These are phyloP conservation scores for Hyposoter didymator DNA, from an alignment of 2,888 invertebrate species.

Conservation along the genomic window DNA sequence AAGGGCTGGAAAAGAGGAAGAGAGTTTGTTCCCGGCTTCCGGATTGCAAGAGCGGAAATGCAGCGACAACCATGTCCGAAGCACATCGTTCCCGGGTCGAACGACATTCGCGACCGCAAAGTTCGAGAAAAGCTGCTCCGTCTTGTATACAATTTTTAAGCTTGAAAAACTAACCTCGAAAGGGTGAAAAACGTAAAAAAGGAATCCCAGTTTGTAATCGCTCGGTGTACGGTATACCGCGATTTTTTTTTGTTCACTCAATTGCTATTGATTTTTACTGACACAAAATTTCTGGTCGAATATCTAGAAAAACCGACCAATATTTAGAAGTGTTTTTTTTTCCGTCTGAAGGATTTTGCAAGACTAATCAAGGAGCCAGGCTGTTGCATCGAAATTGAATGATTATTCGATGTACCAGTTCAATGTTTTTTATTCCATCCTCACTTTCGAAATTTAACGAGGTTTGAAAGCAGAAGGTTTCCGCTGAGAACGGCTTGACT, in stretches of 20 bases:
- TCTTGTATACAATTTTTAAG: conserved; percentile 18
- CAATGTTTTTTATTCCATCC: background rate
- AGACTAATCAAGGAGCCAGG: background rate
- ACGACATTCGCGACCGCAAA: conserved; percentile 61
- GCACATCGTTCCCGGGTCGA: conserved; percentile 49
- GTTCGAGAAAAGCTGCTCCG: conserved; percentile 52
- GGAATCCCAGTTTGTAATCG: background rate
- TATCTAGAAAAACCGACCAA: background rate
- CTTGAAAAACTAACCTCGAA: conserved; percentile 1
- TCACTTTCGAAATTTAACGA: background rate
- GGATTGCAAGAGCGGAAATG: conserved; percentile 75
- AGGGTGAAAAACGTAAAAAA: background rate
- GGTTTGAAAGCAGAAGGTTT: background rate
- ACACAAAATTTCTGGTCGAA: background rate
- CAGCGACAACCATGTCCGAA: conserved; percentile 70
- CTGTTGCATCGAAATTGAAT: background rate
- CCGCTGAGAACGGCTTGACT: background rate
- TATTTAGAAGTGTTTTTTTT: background rate
- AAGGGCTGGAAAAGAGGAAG: conserved; percentile 4
- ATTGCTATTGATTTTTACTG: background rate
- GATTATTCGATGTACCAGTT: background rate
- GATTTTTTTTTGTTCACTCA: background rate
- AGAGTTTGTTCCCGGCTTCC: conserved; percentile 68
- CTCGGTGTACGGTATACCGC: background rate
- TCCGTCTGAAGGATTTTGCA: background rate